Percentiles rank a stretch among this genome's conserved stretches.
Evolutionary conservation across 2,113 vertebrate species (phyloP).

Genomic region (Stictonetta naevosa): DNA sequence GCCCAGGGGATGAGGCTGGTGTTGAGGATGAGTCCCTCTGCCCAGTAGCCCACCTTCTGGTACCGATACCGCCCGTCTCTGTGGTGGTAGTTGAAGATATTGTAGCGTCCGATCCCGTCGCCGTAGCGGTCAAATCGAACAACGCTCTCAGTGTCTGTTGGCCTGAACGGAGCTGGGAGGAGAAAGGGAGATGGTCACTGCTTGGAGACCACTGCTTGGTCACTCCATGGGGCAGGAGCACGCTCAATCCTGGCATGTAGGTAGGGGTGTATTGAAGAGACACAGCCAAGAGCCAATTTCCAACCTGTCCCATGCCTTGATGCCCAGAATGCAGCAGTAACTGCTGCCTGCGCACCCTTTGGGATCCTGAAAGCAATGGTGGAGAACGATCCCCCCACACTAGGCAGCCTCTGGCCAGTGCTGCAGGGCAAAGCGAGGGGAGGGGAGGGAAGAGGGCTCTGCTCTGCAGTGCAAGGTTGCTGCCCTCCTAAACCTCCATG

Average conservation of each 20-base stretch:
- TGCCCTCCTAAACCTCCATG: not conserved
- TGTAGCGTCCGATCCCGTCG: conserved; percentile 95
- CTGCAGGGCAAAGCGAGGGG: not conserved
- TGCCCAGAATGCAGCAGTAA: not conserved
- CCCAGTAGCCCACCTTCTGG: conserved; percentile 96
- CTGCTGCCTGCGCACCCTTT: not conserved
- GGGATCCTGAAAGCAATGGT: not conserved
- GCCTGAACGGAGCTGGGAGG: conserved; percentile 90
- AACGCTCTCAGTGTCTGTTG: conserved; percentile 83
- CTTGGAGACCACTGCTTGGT: not conserved
- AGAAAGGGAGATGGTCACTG: conserved; percentile 5
- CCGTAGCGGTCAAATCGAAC: conserved; percentile 92
- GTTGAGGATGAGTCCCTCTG: conserved; percentile 89
- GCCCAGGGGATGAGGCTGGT: conserved; percentile 88
- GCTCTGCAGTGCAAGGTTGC: not conserved
- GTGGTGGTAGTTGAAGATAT: conserved; percentile 94
- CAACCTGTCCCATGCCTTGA: not conserved
- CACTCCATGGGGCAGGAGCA: not conserved
- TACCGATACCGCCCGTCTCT: conserved; percentile 85
- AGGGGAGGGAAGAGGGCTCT: not conserved
- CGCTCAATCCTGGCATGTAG: rapidly evolving
- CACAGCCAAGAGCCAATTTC: not conserved
- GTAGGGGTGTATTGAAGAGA: not conserved
- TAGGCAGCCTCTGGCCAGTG: not conserved
- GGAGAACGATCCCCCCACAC: not conserved